Base-by-base conservation (phyloP, 2,797 vertebrate species). In the Poeciliopsis gracilis region DNA sequence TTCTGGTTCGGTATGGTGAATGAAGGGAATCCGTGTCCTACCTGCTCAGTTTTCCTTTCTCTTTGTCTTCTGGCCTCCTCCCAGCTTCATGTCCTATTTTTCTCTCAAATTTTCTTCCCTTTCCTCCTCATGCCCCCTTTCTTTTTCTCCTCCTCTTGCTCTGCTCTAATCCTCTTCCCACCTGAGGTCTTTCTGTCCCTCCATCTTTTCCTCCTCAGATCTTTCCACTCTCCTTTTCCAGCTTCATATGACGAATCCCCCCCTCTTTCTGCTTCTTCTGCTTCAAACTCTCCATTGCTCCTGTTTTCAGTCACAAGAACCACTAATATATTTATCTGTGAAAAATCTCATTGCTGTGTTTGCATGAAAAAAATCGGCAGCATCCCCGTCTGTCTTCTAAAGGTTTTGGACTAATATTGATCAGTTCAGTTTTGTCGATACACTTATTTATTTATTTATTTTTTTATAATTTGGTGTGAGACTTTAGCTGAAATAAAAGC, bases 381-480 rank as follows among this genome's bases (percentile, higher is more conserved):
- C 73, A 86, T 87, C 87, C 78, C 84, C 74, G n/a, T 71, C 84
- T 77, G 86, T 86, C 89, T 89, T 93, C 90, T 88, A 91, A 89
- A 92, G 93, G 91, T 92, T 92, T 84, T 85, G 77, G 90, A 46
- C 72, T 15, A 16, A 45, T 41, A 38, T 20, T 0, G 13, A 38
- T 69, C 1, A 10, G 63, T 41, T 41, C 36, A 25, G 36, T 67
- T 41, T 67, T 6, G 36, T 67, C 10, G 25, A 13, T 67, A 36
- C 59, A 23, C 33, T n/a, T 18, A 13, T 53, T 72, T 28, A 7
- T 43, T 69, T n/a, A n/a, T n/a, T n/a, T n/a, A n/a, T 13, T 5
- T 43, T 67, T 72, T 49, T 1, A n/a, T n/a, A 55, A n/a, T 12
- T 72, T 49, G 11, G 28, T 47, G 82, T 83, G 72, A 78, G 67